A percentile compares a stretch with the other conserved stretches of the same genome.
Evolutionary conservation across 2,113 vertebrate genomes (phyloP).

Genomic region (Poeciliopsis retropinna): DNA sequence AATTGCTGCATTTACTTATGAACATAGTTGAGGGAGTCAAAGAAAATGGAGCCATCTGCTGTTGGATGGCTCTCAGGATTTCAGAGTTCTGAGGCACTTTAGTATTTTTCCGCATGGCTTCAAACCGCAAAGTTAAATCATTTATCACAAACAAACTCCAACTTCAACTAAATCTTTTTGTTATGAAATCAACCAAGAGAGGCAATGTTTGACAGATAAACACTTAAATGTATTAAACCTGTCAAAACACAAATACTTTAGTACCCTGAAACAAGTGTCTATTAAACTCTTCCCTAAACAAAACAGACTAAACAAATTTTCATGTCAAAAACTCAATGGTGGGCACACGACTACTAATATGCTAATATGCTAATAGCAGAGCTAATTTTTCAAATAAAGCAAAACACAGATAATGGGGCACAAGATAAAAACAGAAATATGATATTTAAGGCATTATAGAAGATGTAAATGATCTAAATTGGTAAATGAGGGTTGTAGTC

Average conservation of each 20-base stretch:
- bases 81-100: background rate
- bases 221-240: background rate
- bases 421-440: too few species aligned
- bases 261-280: background rate
- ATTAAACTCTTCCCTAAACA: background rate
- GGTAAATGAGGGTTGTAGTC: too few species aligned
- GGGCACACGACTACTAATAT: too few species aligned
- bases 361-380: too few species aligned
- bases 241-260: background rate
- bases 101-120: background rate
- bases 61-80: background rate
- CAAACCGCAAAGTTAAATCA: background rate
- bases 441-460: too few species aligned
- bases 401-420: too few species aligned
- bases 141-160: background rate
- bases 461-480: too few species aligned
- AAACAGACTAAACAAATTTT: too few species aligned
- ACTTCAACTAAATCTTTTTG: background rate
- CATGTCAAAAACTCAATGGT: too few species aligned
- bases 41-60: background rate
- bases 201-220: background rate
- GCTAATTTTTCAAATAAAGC: too few species aligned
- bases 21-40: constrained; percentile 34
- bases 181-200: background rate
- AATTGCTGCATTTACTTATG: constrained; percentile 45